Conservation (phyloP, 2,113 vertebrate genomes). For the Cephalopholis sonnerati region DNA sequence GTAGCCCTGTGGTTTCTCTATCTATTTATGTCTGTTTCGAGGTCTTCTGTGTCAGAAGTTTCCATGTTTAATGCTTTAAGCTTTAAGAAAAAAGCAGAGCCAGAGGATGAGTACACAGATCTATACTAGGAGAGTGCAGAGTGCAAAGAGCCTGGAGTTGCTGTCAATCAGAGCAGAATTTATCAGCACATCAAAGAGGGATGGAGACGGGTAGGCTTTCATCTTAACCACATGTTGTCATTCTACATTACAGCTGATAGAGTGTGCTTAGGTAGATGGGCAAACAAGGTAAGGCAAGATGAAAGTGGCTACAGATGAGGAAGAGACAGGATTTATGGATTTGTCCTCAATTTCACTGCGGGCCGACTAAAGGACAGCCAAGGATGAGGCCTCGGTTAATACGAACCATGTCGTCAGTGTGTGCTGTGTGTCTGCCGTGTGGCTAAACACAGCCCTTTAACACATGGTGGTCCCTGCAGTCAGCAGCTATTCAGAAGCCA, state of each 20-base stretch:
- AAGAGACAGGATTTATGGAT: slow-evolving; percentile 56
- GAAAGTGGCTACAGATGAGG: slow-evolving; percentile 59
- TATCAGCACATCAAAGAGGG: slow-evolving; percentile 65
- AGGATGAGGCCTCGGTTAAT: slow-evolving; percentile 11
- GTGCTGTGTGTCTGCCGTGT: neutral
- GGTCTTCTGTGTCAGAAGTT: slow-evolving; percentile 31
- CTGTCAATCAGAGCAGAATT: slow-evolving; percentile 74
- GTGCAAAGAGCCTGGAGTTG: slow-evolving; percentile 60
- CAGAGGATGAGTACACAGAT: slow-evolving; percentile 41
- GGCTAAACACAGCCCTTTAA: neutral
- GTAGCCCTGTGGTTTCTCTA: neutral
- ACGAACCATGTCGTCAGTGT: neutral
- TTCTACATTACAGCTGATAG: slow-evolving; percentile 67
- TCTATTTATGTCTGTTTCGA: slow-evolving; percentile 34
- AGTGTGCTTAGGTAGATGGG: slow-evolving; percentile 63
- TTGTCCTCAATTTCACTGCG: slow-evolving; percentile 17
- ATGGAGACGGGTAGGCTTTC: slow-evolving; percentile 69
- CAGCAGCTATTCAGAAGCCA: too few species aligned
- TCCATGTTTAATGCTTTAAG: slow-evolving; percentile 46
- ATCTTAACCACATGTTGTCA: slow-evolving; percentile 75
- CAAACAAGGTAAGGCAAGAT: slow-evolving; percentile 65
- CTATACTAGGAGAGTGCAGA: slow-evolving; percentile 41
- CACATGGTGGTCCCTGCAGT: too few species aligned
- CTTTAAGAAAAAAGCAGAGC: slow-evolving; percentile 3
- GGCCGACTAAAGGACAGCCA: slow-evolving; percentile 34